Base-by-base conservation (phyloP, 2,888 invertebrate genomes). In the Tenthredo scrophulariae region DNA sequence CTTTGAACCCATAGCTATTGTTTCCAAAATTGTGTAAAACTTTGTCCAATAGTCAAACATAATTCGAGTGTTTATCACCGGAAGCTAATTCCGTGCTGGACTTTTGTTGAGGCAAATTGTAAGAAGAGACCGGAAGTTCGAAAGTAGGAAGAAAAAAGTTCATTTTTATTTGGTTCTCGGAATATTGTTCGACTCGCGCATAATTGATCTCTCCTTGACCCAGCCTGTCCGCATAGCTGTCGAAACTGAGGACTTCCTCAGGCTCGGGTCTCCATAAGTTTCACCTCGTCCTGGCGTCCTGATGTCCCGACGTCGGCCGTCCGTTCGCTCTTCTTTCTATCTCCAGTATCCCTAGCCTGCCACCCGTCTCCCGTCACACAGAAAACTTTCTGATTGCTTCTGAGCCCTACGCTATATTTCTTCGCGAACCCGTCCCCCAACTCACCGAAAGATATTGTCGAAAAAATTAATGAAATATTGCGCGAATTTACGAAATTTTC, bases 311-410 rank as follows among this genome's bases (percentile, higher is more conserved):
- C 43, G 29, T 83, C 33, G 43, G 67, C 46, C 46, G 33, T 83
- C 80, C 80, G 26, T 29, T 6, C 43, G 83, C 67, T 26, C 37
- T 9, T 43, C 46, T 40, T 58, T 43, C 26, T 46, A 29, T 46
- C 40, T 37, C 33, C 67, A 62, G 37, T n/a, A 70, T 65, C 29
- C 67, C 18, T 26, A 70, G 29, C 37, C 67, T 67, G 46, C 46
- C 67, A 83, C 83, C 83, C 43, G 67, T 65, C 43, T 26, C 46
- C 46, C 67, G 83, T 83, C 83, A 67, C 46, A 70, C 46, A 83
- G 83, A 67, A 83, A 83, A 83, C 67, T 67, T 67, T 83, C 46
- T 65, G 82, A 82, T 82, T 82, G 82, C 82, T 82, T 65, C 65
- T 82, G 65, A 65, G 65, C 50, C 62, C 62, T 46, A 26, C 43